Conservation (phyloP, 2,797 vertebrate genomes). For the Thaleichthys pacificus region DNA sequence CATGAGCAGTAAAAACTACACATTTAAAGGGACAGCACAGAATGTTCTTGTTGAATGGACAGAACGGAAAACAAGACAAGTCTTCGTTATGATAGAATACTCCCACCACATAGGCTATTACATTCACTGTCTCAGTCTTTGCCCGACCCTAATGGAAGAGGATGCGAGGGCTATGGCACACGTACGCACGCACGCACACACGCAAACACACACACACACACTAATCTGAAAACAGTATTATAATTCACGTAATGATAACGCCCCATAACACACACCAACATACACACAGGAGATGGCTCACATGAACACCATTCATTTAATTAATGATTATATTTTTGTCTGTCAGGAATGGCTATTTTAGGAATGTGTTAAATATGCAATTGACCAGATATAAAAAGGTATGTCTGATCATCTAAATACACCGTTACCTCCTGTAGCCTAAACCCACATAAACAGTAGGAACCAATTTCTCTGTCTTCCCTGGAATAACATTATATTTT, state of each 20-base stretch:
- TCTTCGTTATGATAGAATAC: neutral
- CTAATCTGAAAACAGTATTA: neutral
- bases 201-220: neutral
- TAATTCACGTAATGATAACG: no score
- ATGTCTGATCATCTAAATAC: no score
- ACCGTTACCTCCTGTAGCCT: no score
- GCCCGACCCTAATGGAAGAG: no score
- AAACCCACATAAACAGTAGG: no score
- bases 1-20: slow-evolving; percentile 11
- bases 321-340: no score
- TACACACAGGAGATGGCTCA: neutral
- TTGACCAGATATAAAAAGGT: no score
- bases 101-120: neutral
- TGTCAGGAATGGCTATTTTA: no score
- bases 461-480: no score
- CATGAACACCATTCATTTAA: no score
- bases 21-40: slow-evolving; percentile 27
- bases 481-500: no score
- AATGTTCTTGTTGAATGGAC: neutral
- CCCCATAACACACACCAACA: neutral
- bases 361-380: no score
- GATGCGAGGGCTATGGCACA: neutral
- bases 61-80: neutral
- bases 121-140: neutral
- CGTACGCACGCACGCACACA: neutral